Evolutionary conservation across 2,797 vertebrate genomes (phyloP).

Genomic region (Perodicticus potto): DNA sequence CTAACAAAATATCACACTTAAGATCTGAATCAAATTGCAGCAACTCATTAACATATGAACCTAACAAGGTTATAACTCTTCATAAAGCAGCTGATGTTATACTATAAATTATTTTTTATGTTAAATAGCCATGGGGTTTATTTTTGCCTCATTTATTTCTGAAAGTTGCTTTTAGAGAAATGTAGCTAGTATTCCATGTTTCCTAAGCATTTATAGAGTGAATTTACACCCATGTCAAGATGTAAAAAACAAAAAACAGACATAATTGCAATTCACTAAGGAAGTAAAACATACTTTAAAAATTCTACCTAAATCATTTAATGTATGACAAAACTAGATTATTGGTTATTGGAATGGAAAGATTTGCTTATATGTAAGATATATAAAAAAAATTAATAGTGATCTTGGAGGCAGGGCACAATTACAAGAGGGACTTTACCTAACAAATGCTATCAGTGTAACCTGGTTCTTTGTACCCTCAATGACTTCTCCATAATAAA

Average conservation of each 20-base stretch:
- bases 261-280: conserved; percentile 40
- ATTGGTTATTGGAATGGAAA: conserved; percentile 5
- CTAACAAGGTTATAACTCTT: conserved; percentile 64
- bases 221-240: conserved; percentile 44
- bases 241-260: background rate
- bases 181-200: conserved; percentile 2
- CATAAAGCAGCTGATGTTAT: conserved; percentile 65
- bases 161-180: conserved; percentile 68
- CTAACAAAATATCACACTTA: conserved; percentile 75
- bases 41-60: conserved; percentile 67
- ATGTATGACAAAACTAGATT: background rate
- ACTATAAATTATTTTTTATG: conserved; percentile 63
- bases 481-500: too few species aligned
- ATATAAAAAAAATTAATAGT: conserved; percentile 25
- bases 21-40: conserved; percentile 68
- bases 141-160: conserved; percentile 67
- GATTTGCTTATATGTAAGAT: background rate
- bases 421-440: too few species aligned
- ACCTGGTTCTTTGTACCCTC: too few species aligned
- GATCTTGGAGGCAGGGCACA: too few species aligned
- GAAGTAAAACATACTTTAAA: conserved; percentile 52
- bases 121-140: conserved; percentile 32
- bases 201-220: background rate
- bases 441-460: too few species aligned
- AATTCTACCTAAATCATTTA: conserved; percentile 44